These are phyloP conservation scores for Lophius piscatorius DNA, from an alignment of 2,113 vertebrate species.

Conservation along the genomic window DNA sequence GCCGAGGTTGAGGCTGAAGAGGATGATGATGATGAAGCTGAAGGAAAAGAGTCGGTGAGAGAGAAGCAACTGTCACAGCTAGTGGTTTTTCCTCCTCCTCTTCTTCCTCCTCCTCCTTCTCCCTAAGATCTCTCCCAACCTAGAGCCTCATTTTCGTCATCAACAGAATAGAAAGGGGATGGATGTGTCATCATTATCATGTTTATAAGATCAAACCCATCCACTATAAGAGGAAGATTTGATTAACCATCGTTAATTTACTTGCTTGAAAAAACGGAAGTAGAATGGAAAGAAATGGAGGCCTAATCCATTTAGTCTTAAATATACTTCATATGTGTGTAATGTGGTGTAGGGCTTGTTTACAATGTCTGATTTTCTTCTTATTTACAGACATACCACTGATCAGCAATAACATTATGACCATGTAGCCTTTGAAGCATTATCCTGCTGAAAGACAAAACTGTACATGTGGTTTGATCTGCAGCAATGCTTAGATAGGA, in stretches of 20 bases:
- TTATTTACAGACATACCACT: no score
- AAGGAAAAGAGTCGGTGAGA: background rate
- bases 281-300: background rate
- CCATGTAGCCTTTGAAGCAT: no score
- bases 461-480: no score
- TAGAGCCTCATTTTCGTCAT: constrained; percentile 37
- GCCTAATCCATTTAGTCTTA: no score
- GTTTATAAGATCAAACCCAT: constrained; percentile 10
- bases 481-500: no score
- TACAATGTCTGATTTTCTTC: no score
- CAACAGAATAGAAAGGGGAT: constrained; percentile 26
- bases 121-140: constrained; percentile 20
- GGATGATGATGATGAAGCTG: constrained; percentile 28
- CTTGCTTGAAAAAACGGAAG: background rate
- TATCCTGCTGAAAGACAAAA: no score
- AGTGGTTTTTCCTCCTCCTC: constrained; percentile 42
- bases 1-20: constrained; percentile 41
- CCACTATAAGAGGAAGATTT: background rate
- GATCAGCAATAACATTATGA: no score
- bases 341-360: no score
- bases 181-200: constrained; percentile 14
- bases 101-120: constrained; percentile 8
- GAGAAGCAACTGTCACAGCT: constrained; percentile 56
- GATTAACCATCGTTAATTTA: background rate
- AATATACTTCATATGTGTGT: no score